These are phyloP conservation scores for Leptodactylus fallax DNA, from an alignment of 2,797 vertebrate species.

Conservation along the genomic window DNA sequence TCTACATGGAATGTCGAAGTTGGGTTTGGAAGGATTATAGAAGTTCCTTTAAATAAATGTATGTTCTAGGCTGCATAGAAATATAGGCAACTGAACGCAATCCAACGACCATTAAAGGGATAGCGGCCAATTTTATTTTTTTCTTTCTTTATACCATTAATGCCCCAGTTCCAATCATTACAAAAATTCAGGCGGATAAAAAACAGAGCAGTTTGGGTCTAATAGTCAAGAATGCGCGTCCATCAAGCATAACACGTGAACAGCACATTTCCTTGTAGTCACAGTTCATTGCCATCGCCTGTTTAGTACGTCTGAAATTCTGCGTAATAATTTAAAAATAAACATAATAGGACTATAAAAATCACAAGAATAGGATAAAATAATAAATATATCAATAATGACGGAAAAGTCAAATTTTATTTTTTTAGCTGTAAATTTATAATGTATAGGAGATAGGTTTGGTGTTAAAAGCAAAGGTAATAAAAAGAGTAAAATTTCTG, in stretches of 20 bases:
- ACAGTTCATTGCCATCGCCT: neutral
- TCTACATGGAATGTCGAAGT: conserved; percentile 83
- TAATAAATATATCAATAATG: neutral
- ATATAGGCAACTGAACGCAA: conserved; percentile 50
- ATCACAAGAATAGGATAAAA: too few relatives aligned
- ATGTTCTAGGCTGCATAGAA: conserved; percentile 74
- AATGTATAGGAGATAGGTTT: neutral
- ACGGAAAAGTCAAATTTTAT: too few relatives aligned
- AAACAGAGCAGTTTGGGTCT: conserved; percentile 28
- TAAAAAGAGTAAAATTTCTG: too few relatives aligned
- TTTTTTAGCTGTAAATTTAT: neutral
- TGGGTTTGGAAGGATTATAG: conserved; percentile 78
- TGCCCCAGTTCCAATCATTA: conserved; percentile 5
- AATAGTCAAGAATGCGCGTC: neutral
- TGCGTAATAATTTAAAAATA: neutral
- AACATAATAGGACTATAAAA: conserved; percentile 2
- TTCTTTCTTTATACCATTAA: conserved; percentile 32
- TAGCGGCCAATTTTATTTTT: neutral
- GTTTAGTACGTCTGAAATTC: conserved; percentile 4
- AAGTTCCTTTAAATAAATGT: conserved; percentile 71
- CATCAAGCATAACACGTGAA: conserved; percentile 28
- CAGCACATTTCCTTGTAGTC: conserved; percentile 6
- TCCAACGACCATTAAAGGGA: neutral
- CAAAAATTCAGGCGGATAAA: conserved; percentile 21
- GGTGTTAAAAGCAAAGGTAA: neutral